Evolutionary conservation across 30 jellyfish, hydroid and myxozoan species (phyloP).

Genomic region (Turritopsis dohrnii): DNA sequence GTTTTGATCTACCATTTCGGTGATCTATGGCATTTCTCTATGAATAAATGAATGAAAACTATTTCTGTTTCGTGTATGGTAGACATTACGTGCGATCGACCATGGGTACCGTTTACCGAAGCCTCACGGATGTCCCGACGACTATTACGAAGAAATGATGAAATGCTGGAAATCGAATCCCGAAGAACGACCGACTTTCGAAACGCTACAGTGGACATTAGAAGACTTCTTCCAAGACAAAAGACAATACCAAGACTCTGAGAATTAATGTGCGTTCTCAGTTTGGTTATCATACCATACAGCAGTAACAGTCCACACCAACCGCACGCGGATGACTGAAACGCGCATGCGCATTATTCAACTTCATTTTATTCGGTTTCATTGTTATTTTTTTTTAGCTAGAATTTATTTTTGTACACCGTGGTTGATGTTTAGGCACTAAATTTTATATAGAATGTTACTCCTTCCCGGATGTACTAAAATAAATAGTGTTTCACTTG

Average conservation of each 20-base stretch:
- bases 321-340: background rate
- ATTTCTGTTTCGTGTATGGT: background rate
- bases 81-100: slow-evolving; percentile 89
- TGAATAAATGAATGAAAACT: no score
- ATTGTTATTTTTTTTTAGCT: background rate
- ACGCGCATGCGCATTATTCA: background rate
- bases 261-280: background rate
- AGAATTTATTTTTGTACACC: background rate
- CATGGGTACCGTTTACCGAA: slow-evolving; percentile 84
- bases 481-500: background rate
- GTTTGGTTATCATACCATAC: background rate
- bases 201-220: slow-evolving; percentile 90
- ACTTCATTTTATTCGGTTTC: background rate
- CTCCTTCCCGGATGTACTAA: background rate
- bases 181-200: slow-evolving; percentile 97
- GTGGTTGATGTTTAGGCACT: background rate
- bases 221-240: slow-evolving; percentile 94
- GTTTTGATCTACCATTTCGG: no score
- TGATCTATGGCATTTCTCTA: no score
- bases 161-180: slow-evolving; percentile 87
- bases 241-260: slow-evolving; percentile 27
- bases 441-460: background rate
- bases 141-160: slow-evolving; percentile 67
- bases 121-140: slow-evolving; percentile 64
- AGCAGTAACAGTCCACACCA: background rate